phyloP scores from a whole-genome alignment of 2,113 vertebrate species.

The Neomonachus schauinslandi region DNA sequence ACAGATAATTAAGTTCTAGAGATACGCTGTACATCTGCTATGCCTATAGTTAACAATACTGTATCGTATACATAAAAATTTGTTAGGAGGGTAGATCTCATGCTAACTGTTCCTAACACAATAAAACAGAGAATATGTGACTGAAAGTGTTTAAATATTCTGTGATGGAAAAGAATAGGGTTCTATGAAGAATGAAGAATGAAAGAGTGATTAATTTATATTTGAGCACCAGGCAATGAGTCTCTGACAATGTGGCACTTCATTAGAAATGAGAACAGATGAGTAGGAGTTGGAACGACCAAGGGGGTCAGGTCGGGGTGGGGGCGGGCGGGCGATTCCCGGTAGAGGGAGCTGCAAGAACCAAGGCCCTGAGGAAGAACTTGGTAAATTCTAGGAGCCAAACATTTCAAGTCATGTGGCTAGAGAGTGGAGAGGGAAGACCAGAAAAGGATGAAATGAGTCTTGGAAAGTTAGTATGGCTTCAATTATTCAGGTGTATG shows the following conservation, averaged over 20 bases:
- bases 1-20: background rate
- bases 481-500: constrained; percentile 12
- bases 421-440: background rate
- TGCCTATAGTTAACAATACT: background rate
- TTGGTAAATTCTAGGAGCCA: background rate
- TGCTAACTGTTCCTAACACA: background rate
- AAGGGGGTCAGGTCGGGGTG: too few species aligned
- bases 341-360: background rate
- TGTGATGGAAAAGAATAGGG: background rate
- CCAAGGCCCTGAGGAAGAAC: background rate
- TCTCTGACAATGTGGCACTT: background rate
- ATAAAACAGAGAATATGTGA: background rate
- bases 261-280: background rate
- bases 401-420: background rate
- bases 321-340: background rate
- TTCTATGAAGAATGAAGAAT: background rate
- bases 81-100: background rate
- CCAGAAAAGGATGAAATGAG: background rate
- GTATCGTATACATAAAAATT: background rate
- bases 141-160: background rate
- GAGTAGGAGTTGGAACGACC: background rate
- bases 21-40: background rate
- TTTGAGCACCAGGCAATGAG: background rate
- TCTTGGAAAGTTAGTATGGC: background rate
- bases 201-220: background rate